Conservation (phyloP, 2,113 vertebrate species). For the Pangasianodon hypophthalmus region DNA sequence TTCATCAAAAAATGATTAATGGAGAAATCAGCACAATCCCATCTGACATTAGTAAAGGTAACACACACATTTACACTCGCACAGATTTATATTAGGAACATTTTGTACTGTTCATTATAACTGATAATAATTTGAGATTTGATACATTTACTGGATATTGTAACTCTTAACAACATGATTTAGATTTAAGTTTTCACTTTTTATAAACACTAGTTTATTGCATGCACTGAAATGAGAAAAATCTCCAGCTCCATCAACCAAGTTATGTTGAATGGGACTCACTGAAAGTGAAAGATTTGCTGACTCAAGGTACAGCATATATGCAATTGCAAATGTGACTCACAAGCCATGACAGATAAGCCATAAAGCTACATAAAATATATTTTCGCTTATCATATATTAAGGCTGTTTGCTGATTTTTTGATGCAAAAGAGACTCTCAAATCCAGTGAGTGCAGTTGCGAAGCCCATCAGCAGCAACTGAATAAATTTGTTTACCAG, state of each 20-base stretch:
- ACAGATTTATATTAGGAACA: background rate
- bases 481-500: no score
- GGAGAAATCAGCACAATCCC: slow-evolving; percentile 79
- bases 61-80: slow-evolving; percentile 6
- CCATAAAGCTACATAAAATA: no score
- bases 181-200: background rate
- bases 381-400: no score
- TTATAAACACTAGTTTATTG: background rate
- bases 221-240: background rate
- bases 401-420: background rate
- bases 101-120: background rate
- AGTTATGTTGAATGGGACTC: background rate
- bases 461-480: no score
- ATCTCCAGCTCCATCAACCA: background rate
- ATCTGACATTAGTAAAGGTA: slow-evolving; percentile 79
- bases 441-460: no score
- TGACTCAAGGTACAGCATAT: background rate
- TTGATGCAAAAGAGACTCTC: no score
- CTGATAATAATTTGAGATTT: background rate
- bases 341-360: no score
- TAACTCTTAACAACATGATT: background rate
- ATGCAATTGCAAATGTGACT: no score
- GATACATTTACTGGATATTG: no score
- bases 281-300: background rate
- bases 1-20: slow-evolving; percentile 82